A percentile compares a stretch with the other conserved stretches of the same genome.
These are phyloP conservation scores for Lochmaea capreae DNA, from an alignment of 2,888 invertebrate genomes.

Conservation along the genomic window DNA sequence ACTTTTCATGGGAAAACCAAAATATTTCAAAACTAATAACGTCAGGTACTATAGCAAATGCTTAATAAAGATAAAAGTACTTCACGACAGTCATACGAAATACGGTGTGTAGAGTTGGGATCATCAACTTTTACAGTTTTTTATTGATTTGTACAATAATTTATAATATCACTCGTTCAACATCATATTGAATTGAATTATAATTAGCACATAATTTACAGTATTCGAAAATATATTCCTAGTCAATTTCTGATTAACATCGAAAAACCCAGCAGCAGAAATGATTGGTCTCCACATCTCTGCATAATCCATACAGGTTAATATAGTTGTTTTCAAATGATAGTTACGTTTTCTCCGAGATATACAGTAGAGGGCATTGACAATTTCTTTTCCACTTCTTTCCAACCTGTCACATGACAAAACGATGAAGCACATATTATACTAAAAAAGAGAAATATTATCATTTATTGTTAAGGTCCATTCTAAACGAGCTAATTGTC, in stretches of 20 bases:
- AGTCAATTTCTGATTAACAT: neutral
- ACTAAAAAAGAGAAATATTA: neutral
- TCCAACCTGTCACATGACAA: neutral
- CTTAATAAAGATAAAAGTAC: too few relatives aligned
- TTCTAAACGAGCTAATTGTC: too few relatives aligned
- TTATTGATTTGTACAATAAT: too few relatives aligned
- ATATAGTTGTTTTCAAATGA: neutral
- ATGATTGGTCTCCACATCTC: neutral
- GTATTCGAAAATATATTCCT: neutral
- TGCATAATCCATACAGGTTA: neutral
- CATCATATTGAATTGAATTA: constrained; percentile 13
- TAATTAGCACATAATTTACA: neutral
- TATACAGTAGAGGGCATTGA: neutral
- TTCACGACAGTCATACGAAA: too few relatives aligned
- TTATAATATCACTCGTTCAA: neutral
- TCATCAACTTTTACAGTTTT: too few relatives aligned
- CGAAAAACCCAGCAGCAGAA: neutral
- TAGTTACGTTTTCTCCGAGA: neutral
- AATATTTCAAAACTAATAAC: too few relatives aligned
- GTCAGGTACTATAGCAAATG: too few relatives aligned
- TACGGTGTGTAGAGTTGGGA: too few relatives aligned
- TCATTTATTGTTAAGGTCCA: neutral
- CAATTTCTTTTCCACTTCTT: neutral
- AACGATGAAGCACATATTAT: neutral
- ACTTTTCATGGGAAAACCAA: too few relatives aligned